phyloP scores from a whole-genome alignment of 2,797 vertebrate genomes.

The Poliocrania exsul region DNA sequence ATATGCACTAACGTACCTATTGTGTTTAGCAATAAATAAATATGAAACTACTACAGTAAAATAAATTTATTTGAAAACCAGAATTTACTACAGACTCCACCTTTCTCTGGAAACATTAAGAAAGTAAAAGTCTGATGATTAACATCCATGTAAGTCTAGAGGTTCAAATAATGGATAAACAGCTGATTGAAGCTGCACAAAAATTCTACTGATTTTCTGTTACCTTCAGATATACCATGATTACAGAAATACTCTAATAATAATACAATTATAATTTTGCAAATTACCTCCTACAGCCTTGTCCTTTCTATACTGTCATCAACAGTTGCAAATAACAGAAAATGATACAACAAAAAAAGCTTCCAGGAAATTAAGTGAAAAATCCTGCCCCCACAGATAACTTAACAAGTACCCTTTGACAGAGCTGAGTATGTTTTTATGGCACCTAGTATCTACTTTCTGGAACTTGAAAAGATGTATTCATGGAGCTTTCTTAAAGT shows the following conservation, averaged over 20 bases:
- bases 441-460: background rate
- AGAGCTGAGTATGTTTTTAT: background rate
- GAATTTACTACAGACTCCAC: background rate
- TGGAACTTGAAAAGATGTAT: background rate
- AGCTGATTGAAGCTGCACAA: background rate
- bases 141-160: background rate
- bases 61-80: background rate
- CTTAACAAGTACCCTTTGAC: background rate
- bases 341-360: background rate
- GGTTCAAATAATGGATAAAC: background rate
- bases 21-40: background rate
- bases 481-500: background rate
- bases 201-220: background rate
- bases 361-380: background rate
- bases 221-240: background rate
- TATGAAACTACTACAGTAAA: background rate
- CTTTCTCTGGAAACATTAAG: background rate
- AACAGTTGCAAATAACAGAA: background rate
- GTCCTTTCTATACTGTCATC: background rate
- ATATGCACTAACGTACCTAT: background rate
- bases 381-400: background rate
- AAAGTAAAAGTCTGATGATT: background rate
- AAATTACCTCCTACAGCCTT: background rate
- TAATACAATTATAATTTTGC: background rate
- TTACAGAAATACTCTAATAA: background rate